phyloP scores from a whole-genome alignment of 2,797 vertebrate genomes.

The Huso huso region DNA sequence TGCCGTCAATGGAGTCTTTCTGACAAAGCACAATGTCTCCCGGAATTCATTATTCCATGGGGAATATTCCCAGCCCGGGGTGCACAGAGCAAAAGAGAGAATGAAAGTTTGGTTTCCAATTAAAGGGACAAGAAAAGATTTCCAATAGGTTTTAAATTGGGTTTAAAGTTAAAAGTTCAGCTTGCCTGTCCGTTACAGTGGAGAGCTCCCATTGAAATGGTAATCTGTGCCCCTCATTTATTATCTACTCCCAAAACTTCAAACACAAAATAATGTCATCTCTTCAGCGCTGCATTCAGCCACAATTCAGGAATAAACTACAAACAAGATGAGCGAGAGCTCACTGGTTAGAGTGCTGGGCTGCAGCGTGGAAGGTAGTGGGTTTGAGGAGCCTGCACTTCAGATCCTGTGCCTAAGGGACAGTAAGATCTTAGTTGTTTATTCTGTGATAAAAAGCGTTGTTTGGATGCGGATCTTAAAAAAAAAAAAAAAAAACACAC shows the following conservation, averaged over 20 bases:
- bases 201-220: background rate
- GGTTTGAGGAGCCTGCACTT: too few relatives aligned
- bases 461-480: too few relatives aligned
- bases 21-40: background rate
- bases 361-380: too few relatives aligned
- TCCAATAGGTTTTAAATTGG: background rate
- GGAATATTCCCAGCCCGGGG: background rate
- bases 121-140: background rate
- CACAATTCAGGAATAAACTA: too few relatives aligned
- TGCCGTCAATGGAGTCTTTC: constrained; percentile 4
- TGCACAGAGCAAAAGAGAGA: background rate
- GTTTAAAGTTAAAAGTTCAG: constrained; percentile 1
- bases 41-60: constrained; percentile 4
- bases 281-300: too few relatives aligned
- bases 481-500: too few relatives aligned
- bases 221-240: background rate
- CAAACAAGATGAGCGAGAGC: too few relatives aligned
- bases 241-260: background rate
- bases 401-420: too few relatives aligned
- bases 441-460: too few relatives aligned
- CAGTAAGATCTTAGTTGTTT: too few relatives aligned
- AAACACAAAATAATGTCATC: too few relatives aligned
- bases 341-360: too few relatives aligned
- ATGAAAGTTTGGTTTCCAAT: background rate
- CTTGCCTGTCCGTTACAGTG: background rate